Percentiles rank a stretch among this genome's conserved stretches.
These are phyloP conservation scores for Propithecus perrieri DNA, from an alignment of 2,797 vertebrate species.

Conservation along the genomic window DNA sequence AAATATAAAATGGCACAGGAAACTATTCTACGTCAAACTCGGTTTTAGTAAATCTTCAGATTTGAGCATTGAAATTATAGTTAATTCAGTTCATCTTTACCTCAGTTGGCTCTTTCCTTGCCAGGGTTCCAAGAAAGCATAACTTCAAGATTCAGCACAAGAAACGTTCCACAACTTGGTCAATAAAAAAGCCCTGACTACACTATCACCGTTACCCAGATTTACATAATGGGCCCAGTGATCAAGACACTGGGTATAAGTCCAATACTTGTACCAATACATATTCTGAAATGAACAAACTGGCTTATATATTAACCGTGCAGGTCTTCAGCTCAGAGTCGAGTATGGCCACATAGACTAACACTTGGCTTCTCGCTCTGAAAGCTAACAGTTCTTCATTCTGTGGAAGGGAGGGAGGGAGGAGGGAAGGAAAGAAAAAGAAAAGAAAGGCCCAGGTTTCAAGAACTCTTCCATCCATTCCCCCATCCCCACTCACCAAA, in stretches of 20 bases:
- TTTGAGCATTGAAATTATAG: background rate
- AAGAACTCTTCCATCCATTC: background rate
- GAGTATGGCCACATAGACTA: background rate
- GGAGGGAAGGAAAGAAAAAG: background rate
- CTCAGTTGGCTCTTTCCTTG: background rate
- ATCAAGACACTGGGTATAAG: background rate
- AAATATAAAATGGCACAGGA: background rate
- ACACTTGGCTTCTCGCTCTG: background rate
- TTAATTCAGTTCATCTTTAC: conserved; percentile 11
- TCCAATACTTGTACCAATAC: background rate
- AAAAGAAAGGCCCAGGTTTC: background rate
- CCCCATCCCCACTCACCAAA: background rate
- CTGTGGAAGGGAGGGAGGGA: background rate
- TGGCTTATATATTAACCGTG: background rate
- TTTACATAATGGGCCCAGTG: background rate
- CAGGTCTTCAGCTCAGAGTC: conserved; percentile 2
- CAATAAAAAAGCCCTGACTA: conserved; percentile 39
- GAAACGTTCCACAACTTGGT: conserved; percentile 2
- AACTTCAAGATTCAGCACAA: conserved; percentile 35
- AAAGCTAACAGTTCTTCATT: background rate
- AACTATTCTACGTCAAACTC: background rate
- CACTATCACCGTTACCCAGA: background rate
- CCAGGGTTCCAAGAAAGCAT: conserved; percentile 13
- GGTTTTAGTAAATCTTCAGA: background rate
- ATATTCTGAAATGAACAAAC: conserved; percentile 32